These are phyloP conservation scores for Adelphocoris suturalis DNA, from an alignment of 2,888 invertebrate species.

Conservation along the genomic window DNA sequence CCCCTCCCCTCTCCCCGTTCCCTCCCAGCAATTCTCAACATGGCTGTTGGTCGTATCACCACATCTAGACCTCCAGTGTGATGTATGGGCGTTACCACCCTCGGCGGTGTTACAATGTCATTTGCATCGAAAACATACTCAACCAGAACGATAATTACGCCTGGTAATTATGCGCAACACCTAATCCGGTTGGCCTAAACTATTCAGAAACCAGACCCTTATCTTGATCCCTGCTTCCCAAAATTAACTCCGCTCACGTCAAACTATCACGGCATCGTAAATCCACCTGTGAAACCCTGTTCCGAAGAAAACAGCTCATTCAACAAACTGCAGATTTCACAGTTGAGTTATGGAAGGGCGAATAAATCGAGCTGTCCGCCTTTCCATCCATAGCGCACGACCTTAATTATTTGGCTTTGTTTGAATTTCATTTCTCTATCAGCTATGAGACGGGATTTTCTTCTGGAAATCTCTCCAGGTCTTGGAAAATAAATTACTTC, in stretches of 20 bases:
- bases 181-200: slow-evolving; percentile 36
- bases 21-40: no score
- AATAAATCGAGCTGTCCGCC: slow-evolving; percentile 41
- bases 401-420: slow-evolving; percentile 55
- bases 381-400: slow-evolving; percentile 4
- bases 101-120: slow-evolving; percentile 8
- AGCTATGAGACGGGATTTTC: slow-evolving; percentile 26
- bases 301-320: slow-evolving; percentile 36
- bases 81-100: slow-evolving; percentile 17
- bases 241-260: slow-evolving; percentile 43
- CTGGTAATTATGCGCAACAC: slow-evolving; percentile 57
- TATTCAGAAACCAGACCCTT: slow-evolving; percentile 6
- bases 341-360: slow-evolving; percentile 37
- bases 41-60: slow-evolving; percentile 10
- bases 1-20: no score
- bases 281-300: slow-evolving; percentile 33
- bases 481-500: slow-evolving; percentile 13
- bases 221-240: slow-evolving; percentile 14
- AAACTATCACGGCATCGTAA: slow-evolving; percentile 47
- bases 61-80: slow-evolving; percentile 34
- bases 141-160: slow-evolving; percentile 51
- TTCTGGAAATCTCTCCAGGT: slow-evolving; percentile 23
- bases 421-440: slow-evolving; percentile 51
- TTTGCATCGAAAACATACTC: slow-evolving; percentile 58
- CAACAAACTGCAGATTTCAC: slow-evolving; percentile 24